Base-by-base conservation (phyloP, 2,797 vertebrate genomes). In the Muscicapa comitata region DNA sequence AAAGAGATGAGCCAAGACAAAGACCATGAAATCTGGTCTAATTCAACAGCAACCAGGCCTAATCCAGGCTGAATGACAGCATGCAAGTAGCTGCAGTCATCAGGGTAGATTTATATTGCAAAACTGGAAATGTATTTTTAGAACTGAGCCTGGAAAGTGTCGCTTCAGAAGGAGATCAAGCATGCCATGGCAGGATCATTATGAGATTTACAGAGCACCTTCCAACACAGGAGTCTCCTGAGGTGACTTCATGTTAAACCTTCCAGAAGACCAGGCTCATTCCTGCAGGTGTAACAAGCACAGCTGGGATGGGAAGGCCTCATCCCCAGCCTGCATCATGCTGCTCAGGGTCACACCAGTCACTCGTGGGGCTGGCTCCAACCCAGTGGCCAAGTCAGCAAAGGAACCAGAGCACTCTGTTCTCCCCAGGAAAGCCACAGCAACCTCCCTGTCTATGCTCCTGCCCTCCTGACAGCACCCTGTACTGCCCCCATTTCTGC, bases 341-440 rank as follows among this genome's bases (percentile, higher is more conserved):
- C 5, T 1, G 16, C 73, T 54, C 8, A 13, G 45, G 54, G 54
- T 37, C 21, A 5, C 24, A 23, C 19, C 75, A 55, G 12, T 0
- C 2, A 4, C 55, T 45, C 0, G 0, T 9, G 13, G 35, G 10
- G 10, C 10, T 16, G 58, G 58, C 62, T 51, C 24, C 21, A 82
- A n/a, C 16, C 42, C 5, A 2, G 2, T 2, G 35, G 29, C 71
- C 3, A 5, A 66, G 63, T 19, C 51, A 28, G 88, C 26, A 2
- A 13, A 79, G 55, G 75, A 75, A 85, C 54, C 4, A 9, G 42
- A 62, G n/a, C 2, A 2, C 48, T 73, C 38, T 1, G 1, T 6
- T 24, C 29, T 63, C n/a, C 53, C 17, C 57, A 37, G 40, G 35
- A 70, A 79, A 47, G 13, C 55, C 62, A 74, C 63, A 38, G 21